Percentiles rank a stretch among this genome's conserved stretches.
Evolutionary conservation across 2,113 vertebrate genomes (phyloP).

Genomic region (Tachuris rubrigastra): DNA sequence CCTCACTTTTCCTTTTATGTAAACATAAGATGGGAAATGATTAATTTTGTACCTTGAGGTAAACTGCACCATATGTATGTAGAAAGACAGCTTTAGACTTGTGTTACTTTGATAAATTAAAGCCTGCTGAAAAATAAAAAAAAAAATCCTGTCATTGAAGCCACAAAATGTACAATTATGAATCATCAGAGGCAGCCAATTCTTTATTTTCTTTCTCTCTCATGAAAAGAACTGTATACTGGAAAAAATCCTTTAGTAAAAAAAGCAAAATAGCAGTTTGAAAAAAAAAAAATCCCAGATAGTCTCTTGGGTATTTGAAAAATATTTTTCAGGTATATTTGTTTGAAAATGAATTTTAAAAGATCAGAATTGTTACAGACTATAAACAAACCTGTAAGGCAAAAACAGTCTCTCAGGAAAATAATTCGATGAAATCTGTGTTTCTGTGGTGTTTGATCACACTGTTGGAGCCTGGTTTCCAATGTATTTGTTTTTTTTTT

Average conservation of each 20-base stretch:
- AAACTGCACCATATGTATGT: not conserved
- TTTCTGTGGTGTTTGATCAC: not conserved
- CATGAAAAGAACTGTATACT: not conserved
- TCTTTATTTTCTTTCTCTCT: conserved; percentile 11
- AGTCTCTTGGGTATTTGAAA: not conserved
- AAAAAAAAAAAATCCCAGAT: not conserved
- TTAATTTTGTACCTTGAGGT: conserved; percentile 1
- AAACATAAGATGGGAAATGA: conserved; percentile 29
- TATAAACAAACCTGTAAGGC: not conserved
- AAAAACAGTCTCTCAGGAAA: not conserved
- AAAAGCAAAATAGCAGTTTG: not conserved
- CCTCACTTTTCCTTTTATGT: conserved; percentile 12
- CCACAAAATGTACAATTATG: conserved; percentile 44
- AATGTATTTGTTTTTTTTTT: not conserved
- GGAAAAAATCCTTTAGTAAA: not conserved
- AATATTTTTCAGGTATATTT: not conserved
- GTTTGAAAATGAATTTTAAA: not conserved
- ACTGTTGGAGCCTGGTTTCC: not conserved
- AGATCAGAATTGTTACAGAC: not conserved
- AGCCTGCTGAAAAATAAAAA: conserved; percentile 8
- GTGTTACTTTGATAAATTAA: conserved; percentile 33
- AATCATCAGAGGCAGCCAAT: not conserved
- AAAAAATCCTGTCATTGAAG: conserved; percentile 26
- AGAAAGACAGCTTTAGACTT: conserved; percentile 28
- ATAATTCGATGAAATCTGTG: not conserved